Evolutionary conservation across 1,140 invertebrate species (phyloP), one percentile per base, ranked within the genome.

Genomic region (Laupala kohalensis): DNA sequence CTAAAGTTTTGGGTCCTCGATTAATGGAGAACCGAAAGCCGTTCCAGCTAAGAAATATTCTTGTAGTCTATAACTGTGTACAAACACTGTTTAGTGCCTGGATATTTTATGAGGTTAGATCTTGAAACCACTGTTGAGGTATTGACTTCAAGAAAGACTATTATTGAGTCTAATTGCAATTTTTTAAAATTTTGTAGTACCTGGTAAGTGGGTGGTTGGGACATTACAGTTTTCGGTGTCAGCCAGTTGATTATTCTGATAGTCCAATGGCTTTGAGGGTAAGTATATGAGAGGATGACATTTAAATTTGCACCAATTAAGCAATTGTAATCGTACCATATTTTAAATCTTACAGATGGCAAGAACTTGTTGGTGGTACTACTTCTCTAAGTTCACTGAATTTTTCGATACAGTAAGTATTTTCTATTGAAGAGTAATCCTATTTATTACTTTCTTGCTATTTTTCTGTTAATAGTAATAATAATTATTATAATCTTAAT

Each of bases 21-120:
- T 78, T 94, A 62, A 98, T 98, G 96, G 90, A 92, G 75, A 91
- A 95, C 78, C 85, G 93, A 71, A 91, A 94, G 82, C 91, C 95
- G 28, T 93, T 95, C 82, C 86, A 95, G 75, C 85, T 98, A 66
- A 86, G 93, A 71, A 83, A 86, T 74, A 78, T 92, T 71, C 87
- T 97, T 77, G 88, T 97, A 75, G 79, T 90, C 71, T 98, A 98
- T 81, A 98, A 98, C 81, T 83, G 93, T 69, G 81, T 91, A 76
- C 92, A 97, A 81, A 95, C 94, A 9, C 75, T 95, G 73, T 93
- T 96, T 80, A 95, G 92, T 78, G 83, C 89, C 37, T 96, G 93
- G 91, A 92, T 97, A 82, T 95, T 94, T 81, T 94, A 94, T 79
- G 92, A 94, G 87, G 93, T 95, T 79, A 23, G 65, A 66, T 63